A percentile compares a stretch with the other conserved stretches of the same genome.
These are phyloP conservation scores for Bubo bubo DNA, from an alignment of 2,113 vertebrate genomes.

Conservation along the genomic window DNA sequence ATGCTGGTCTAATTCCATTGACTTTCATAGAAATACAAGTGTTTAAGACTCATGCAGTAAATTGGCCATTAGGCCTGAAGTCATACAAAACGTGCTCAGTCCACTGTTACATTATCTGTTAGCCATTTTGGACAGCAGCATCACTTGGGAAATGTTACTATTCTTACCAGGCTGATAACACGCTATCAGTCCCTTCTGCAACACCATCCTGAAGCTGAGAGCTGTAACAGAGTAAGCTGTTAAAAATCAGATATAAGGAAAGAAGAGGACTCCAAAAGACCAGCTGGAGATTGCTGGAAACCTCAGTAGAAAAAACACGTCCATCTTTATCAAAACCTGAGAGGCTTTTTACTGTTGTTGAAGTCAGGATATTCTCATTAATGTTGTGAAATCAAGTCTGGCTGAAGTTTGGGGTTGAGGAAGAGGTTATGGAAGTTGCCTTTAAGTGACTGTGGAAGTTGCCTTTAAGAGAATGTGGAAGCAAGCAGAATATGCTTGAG, in stretches of 20 bases:
- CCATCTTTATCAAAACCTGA: not conserved
- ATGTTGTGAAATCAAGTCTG: not conserved
- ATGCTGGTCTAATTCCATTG: not conserved
- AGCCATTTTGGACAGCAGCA: not conserved
- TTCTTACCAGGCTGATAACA: not conserved
- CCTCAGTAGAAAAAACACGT: not conserved
- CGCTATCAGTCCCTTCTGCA: not conserved
- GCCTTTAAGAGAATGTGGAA: not conserved
- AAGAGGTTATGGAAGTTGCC: not conserved
- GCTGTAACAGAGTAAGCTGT: not conserved
- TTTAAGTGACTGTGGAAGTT: not conserved
- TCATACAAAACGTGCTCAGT: not conserved
- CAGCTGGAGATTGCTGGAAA: not conserved
- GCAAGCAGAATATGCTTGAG: not conserved
- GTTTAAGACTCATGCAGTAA: not conserved
- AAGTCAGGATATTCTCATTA: not conserved
- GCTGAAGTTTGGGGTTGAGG: not conserved
- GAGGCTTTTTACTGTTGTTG: not conserved
- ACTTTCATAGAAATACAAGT: not conserved
- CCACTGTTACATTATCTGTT: not conserved
- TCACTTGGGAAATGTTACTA: not conserved
- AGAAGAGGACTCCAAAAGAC: not conserved
- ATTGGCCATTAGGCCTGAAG: not conserved
- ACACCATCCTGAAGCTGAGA: not conserved
- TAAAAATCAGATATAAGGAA: not conserved